Conservation (phyloP, 1,140 invertebrate species). For the Ridgeia piscesae region DNA sequence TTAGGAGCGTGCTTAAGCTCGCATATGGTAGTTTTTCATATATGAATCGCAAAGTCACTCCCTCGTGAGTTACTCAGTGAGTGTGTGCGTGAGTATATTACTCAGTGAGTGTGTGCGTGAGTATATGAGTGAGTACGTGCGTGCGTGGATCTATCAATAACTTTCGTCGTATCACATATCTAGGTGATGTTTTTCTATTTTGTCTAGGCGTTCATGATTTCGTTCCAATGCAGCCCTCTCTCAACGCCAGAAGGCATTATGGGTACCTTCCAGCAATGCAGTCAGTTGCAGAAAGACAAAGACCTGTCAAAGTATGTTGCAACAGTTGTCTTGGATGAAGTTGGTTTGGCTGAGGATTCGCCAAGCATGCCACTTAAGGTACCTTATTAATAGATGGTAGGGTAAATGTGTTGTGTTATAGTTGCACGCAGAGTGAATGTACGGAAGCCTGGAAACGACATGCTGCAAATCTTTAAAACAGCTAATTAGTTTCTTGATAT, state of each 20-base stretch:
- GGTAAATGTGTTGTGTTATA: neutral
- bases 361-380: constrained; percentile 52
- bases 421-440: neutral
- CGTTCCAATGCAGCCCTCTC: constrained; percentile 51
- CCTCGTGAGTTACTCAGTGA: too few relatives aligned
- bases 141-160: too few relatives aligned
- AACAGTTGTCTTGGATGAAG: constrained; percentile 50
- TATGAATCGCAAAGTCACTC: too few relatives aligned
- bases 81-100: neutral
- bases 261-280: constrained; percentile 45
- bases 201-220: constrained; percentile 46
- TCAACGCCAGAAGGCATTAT: constrained; percentile 52
- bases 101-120: too few relatives aligned
- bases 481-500: too few relatives aligned
- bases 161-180: neutral
- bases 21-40: too few relatives aligned
- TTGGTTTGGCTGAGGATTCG: constrained; percentile 50
- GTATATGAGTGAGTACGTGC: neutral
- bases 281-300: constrained; percentile 46
- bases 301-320: constrained; percentile 46
- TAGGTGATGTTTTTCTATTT: neutral
- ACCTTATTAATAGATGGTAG: neutral
- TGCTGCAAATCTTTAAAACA: too few relatives aligned
- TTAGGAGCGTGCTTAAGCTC: too few relatives aligned
- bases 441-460: too few relatives aligned